phyloP scores from a whole-genome alignment of 2,888 invertebrate species.

The Stenichneumon culpator region DNA sequence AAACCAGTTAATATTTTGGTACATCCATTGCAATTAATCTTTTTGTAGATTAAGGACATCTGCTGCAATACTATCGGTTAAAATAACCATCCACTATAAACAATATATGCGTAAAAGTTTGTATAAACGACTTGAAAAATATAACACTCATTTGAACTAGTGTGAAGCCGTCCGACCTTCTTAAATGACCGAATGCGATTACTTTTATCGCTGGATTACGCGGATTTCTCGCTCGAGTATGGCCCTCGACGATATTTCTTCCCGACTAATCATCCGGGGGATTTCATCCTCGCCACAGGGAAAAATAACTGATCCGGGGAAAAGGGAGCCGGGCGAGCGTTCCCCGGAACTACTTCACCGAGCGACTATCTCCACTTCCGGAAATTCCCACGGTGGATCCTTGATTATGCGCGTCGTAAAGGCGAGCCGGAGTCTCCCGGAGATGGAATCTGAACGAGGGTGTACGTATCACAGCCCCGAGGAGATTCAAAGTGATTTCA shows the following conservation, averaged over 20 bases:
- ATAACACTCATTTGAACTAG: too few species aligned
- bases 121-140: too few species aligned
- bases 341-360: background rate
- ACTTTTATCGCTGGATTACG: constrained; percentile 23
- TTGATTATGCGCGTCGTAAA: constrained; percentile 60
- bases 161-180: too few species aligned
- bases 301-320: background rate
- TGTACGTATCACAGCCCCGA: constrained; percentile 11
- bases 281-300: background rate
- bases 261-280: constrained; percentile 22
- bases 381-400: constrained; percentile 58
- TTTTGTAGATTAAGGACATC: too few species aligned
- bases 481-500: constrained; percentile 59
- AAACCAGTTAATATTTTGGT: too few species aligned
- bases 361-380: background rate
- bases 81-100: too few species aligned
- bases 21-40: too few species aligned
- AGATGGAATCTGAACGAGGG: background rate
- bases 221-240: background rate
- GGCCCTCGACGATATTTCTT: background rate
- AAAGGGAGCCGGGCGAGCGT: background rate
- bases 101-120: too few species aligned
- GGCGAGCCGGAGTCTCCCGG: constrained; percentile 3
- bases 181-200: background rate
- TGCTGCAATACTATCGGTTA: too few species aligned